Base-by-base conservation (phyloP, 2,888 invertebrate species). In the Agriotes lineatus region DNA sequence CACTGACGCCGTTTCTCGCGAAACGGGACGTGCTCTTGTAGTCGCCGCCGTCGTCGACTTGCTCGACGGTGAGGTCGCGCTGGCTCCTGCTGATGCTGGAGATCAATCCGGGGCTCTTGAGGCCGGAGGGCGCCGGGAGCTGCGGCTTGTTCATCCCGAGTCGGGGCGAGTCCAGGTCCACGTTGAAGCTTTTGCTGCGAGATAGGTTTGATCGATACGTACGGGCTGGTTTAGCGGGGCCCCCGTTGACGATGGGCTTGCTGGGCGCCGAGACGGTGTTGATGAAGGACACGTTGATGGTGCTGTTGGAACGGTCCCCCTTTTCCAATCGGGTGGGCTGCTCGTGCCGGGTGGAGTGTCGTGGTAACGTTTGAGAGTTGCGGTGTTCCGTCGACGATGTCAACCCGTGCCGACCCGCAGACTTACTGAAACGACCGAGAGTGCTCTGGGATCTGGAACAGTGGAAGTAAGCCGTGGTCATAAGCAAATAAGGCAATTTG, bases 81-180 rank as follows among this genome's bases (percentile, higher is more conserved):
- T 94, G 93, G 82, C 94, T 94, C 72, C 95, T 89, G 81, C 92
- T 94, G 70, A 95, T 92, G 74, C 94, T 92, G 65, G 94, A 94
- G 37, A 96, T 92, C 73, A 96, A 92, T 39, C 94, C 94, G 0
- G 95, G 95, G 81, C 94, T 95, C 82, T 95, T 94, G 6, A 94
- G 84, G 63, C 93, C 75, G 0, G 71, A 42, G 0, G 91, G 91
- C 6, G 89, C 90, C 78, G 90, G 91, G 48, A 94, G 85, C 80
- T 94, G 93, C 2, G 93, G 93, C 81, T 92, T 93, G 83, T 93
- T 92, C 83, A 92, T 90, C 64, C 87, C 77, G 20, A 42, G 6
- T 10, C 54, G 33, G 0, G 71, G 67, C 10, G 68, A 67, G 19
- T 71, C 71, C 16, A 71, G 25, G 22, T 68, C 71, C 76, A 93